Evolutionary conservation across 2,113 vertebrate species (phyloP).

Genomic region (Toxotes chatareus): DNA sequence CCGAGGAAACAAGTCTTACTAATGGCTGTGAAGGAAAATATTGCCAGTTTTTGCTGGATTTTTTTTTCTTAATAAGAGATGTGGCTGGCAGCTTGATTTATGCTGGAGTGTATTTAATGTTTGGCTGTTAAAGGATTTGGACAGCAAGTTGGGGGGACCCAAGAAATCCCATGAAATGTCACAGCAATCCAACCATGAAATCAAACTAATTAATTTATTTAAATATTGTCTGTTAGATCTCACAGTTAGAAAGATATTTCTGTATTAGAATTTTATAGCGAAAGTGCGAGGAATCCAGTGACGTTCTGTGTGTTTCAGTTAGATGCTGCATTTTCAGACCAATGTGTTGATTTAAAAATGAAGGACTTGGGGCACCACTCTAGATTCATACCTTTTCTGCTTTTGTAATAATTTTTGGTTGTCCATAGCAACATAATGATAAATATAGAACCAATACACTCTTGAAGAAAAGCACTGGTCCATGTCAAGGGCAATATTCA

Average conservation of each 20-base stretch:
- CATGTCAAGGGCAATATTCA: constrained; percentile 28
- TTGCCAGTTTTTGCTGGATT: constrained; percentile 18
- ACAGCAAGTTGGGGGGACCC: background rate
- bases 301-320: background rate
- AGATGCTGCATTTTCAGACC: background rate
- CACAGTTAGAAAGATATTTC: background rate
- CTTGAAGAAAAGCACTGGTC: constrained; percentile 24
- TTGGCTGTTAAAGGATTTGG: constrained; percentile 30
- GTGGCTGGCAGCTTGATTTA: constrained; percentile 16
- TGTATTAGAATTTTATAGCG: no score
- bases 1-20: constrained; percentile 23
- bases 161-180: constrained; percentile 56
- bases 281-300: background rate
- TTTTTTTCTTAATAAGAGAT: constrained; percentile 28
- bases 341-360: constrained; percentile 8
- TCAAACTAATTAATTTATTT: constrained; percentile 7
- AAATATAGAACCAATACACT: constrained; percentile 37
- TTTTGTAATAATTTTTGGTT: constrained; percentile 35
- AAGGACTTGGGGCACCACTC: background rate
- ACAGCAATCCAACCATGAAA: constrained; percentile 52
- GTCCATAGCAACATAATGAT: constrained; percentile 49
- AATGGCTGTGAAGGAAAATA: constrained; percentile 45
- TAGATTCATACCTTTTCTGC: constrained; percentile 20
- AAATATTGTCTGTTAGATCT: background rate
- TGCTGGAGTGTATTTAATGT: constrained; percentile 12